Base-by-base conservation (phyloP, 2,113 vertebrate genomes). In the Gopherus flavomarginatus region DNA sequence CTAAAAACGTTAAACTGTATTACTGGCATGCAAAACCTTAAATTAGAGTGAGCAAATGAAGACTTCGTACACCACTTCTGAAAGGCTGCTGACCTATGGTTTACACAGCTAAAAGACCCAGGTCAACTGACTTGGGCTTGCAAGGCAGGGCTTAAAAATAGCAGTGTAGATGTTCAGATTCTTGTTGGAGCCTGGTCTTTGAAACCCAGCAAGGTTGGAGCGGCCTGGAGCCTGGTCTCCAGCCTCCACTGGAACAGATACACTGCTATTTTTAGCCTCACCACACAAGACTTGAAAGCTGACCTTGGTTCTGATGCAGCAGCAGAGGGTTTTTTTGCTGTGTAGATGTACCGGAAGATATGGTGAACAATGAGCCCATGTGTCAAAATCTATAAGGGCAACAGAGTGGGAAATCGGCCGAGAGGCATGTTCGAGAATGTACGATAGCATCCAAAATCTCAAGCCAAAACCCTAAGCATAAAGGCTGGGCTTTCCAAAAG, bases 261-360 rank as follows among this genome's bases (percentile, higher is more conserved):
- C 16, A 65, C 62, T n/a, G 62, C 31, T 65, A 17, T 14, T 35
- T 35, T 65, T 65, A 35, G 62, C 62, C 31, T 16, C 31, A 4
- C 31, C 7, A 12, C 31, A 19, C 16, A n/a, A 65, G 31, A n/a
- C 62, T 8, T 19, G 31, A 31, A 65, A 65, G 62, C 19, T n/a
- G 62, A 65, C 62, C 31, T 8, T 65, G 62, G 29, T 31, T 35
- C 59, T 29, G 29, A 62, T 3, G 6, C 29, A 17, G 14, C 29
- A 65, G 62, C 7, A 17, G 29, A 7, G 62, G 11, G 0, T 35
- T 65, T 35, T 59, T 65, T 65, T 19, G 31, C 31, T 19, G 31
- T 65, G 31, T 65, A 65, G 31, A 19, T 65, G 31, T 31, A 0
- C 6, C 22, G 19, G 0, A 27, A 52, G 14, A 16, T 21, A 75